Base-by-base conservation (phyloP, 1,140 invertebrate species). In the Ceratoteleas bidentatus region DNA sequence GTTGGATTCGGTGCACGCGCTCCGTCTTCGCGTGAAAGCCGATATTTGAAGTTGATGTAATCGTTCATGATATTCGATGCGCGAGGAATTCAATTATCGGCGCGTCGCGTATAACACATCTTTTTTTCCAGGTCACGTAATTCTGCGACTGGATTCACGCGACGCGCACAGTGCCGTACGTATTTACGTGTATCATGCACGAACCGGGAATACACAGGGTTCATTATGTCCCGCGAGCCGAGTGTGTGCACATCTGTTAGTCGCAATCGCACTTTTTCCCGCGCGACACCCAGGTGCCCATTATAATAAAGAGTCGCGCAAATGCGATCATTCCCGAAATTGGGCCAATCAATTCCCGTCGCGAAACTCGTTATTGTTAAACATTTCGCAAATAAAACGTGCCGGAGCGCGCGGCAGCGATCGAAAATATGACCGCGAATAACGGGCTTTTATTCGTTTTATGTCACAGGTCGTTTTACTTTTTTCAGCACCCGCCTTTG, bases 121-220 rank as follows among this genome's bases (percentile, higher is more conserved):
- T 70, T 74, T 83, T 81, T 82, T 77, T 73, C 73, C 80, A 77
- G 80, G 69, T 78, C 80, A 83, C 80, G 74, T 83, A 83, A 74
- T 83, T 65, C 69, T 74, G 70, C 74, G 78, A 83, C 74, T 77
- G 69, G 74, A 78, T 83, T 83, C 74, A 64, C 62, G 77, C 70
- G 74, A 82, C 80, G 68, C 74, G 64, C 69, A 77, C 64, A 69
- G 64, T 74, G 69, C 49, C 64, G 69, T 74, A 70, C 69, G 62
- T 83, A 78, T 83, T 83, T 78, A 82, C 80, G 58, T 74, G 66
- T 78, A 70, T 74, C 69, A 64, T 74, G 64, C 68, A 73, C 81
- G 64, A 66, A 34, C 32, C 70, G 66, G 57, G 74, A 78, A 83
- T 78, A 78, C 70, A 73, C 57, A 72, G 57, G 40, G 62, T 69